Base-by-base conservation (phyloP, 2,113 vertebrate genomes). In the Ctenodactylus gundi region DNA sequence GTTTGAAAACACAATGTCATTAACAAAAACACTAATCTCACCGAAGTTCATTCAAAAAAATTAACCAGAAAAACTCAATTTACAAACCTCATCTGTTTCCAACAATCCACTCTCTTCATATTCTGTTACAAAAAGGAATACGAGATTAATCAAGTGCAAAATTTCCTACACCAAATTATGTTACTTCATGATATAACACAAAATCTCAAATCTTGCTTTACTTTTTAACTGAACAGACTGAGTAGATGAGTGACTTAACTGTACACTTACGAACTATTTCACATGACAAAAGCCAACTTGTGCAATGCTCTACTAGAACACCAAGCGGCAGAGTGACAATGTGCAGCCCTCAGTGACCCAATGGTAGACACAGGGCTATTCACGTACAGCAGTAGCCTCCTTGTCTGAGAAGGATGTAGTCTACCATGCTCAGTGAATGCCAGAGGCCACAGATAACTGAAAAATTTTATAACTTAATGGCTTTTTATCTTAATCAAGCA, bases 21-120 rank as follows among this genome's bases (percentile, higher is more conserved):
- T 64, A 92, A 51, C 68, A 88, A 89, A 83, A 97, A 17, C 7
- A 13, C 6, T 29, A 90, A 94, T 67, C 27, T 75, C 31, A 49
- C 29, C 15, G 31, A 81, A 82, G 60, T 93, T 88, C 5, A 92
- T 34, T 91, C 18, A 84, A 70, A 93, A 93, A 93, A 85, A 84
- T 93, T 82, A 88, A 88, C 25, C 57, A n/a, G 78, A 95, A 97
- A 92, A 97, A 98, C 36, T 90, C 80, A 82, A 90, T 97, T 96
- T 93, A 98, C 98, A 98, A 98, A 99, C 99, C 98, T 99, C 99
- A 95, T 99, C 99, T 29, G 99, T 99, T 97, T 99, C 99, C 98
- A 99, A 93, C 55, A 99, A 98, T 76, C 99, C 99, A 95, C 99
- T 99, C 94, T 99, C 99, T 98, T 99, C 99, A 95, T 99, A 99